A percentile compares a stretch with the other conserved stretches of the same genome.
These are phyloP conservation scores for Equus przewalskii DNA, from an alignment of 2,113 vertebrate genomes.

Conservation along the genomic window DNA sequence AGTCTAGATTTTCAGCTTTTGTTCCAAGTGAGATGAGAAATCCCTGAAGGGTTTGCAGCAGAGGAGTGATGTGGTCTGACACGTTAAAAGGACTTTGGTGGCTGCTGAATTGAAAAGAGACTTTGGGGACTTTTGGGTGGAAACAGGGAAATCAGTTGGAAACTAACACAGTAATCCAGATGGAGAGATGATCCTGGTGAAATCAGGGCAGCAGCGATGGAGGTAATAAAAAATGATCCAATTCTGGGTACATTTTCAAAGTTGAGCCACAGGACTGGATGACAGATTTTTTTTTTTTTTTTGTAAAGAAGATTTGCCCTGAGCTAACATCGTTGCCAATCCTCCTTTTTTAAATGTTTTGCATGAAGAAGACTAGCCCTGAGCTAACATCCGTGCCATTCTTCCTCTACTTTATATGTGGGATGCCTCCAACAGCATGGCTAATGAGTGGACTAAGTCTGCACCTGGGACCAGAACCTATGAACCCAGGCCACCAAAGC, in stretches of 20 bases:
- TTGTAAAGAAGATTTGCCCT: no score
- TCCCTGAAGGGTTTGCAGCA: background rate
- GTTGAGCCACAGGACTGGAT: background rate
- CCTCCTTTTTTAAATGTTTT: no score
- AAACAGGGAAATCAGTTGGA: background rate
- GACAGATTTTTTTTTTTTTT: background rate
- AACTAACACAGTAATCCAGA: background rate
- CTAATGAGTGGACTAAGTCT: no score
- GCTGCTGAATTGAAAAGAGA: background rate
- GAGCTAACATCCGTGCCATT: no score
- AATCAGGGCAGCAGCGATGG: background rate
- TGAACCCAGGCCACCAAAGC: no score
- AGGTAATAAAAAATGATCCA: background rate
- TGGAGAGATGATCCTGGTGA: background rate
- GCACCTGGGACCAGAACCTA: no score
- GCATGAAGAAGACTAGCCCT: no score
- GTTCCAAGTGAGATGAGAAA: background rate
- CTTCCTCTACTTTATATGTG: no score
- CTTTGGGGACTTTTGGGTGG: background rate
- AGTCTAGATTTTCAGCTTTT: background rate
- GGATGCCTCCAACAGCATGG: no score
- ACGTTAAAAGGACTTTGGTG: background rate
- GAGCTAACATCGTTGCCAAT: no score
- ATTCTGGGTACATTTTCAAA: background rate
- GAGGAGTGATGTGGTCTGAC: background rate